Evolutionary conservation across 2,888 invertebrate species (phyloP).

Genomic region (Sericinus montela): DNA sequence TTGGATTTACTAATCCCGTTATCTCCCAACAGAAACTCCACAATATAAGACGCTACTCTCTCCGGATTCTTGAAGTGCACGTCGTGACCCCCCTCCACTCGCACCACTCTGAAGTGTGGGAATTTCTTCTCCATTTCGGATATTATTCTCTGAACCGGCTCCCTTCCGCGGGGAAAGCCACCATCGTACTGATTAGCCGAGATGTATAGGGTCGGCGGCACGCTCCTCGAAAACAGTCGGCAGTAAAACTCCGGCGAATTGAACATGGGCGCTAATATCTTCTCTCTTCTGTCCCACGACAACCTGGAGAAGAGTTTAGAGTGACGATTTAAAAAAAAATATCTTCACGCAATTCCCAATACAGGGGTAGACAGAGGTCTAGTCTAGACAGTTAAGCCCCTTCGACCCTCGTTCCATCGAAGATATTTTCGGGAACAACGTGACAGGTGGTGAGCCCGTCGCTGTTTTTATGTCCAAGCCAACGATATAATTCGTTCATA

Average conservation of each 20-base stretch:
- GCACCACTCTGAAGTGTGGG: slow-evolving; percentile 24
- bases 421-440: too few species aligned
- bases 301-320: slow-evolving; percentile 48
- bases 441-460: too few species aligned
- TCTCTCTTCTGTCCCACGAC: slow-evolving; percentile 54
- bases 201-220: slow-evolving; percentile 46
- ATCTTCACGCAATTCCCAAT: too few species aligned
- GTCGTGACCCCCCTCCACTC: slow-evolving; percentile 79
- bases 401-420: too few species aligned
- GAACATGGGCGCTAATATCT: slow-evolving; percentile 39
- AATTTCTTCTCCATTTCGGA: slow-evolving; percentile 23
- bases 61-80: slow-evolving; percentile 81
- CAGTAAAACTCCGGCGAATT: slow-evolving; percentile 44
- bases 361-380: too few species aligned
- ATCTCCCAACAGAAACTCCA: slow-evolving; percentile 3
- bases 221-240: slow-evolving; percentile 38
- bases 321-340: too few species aligned
- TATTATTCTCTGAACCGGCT: slow-evolving; percentile 30
- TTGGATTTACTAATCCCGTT: neutral
- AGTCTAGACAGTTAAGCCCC: too few species aligned
- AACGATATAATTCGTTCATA: too few species aligned
- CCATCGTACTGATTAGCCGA: slow-evolving; percentile 30
- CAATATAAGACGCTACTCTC: slow-evolving; percentile 17
- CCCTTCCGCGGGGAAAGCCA: slow-evolving; percentile 27
- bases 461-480: too few species aligned